phyloP scores from a whole-genome alignment of 2,113 vertebrate species.

The Condylura cristata region DNA sequence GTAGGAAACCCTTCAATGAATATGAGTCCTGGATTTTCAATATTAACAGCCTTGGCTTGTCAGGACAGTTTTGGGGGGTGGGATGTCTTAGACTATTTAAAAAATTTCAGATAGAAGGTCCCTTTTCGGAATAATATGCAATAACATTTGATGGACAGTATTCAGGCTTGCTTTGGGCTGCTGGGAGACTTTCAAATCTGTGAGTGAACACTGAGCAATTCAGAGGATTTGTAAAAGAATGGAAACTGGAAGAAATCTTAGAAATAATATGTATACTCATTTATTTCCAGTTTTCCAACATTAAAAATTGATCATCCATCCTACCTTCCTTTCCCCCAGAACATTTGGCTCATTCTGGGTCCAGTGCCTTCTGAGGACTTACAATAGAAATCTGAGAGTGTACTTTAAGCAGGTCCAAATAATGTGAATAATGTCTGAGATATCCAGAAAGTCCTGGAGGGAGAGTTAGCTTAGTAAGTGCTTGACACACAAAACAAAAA shows the following conservation, averaged over 20 bases:
- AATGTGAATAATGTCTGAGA: slow-evolving; percentile 15
- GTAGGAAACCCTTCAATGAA: background rate
- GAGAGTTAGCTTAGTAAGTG: background rate
- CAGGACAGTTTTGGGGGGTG: background rate
- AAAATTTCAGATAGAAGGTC: slow-evolving; percentile 40
- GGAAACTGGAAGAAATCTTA: background rate
- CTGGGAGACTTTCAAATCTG: background rate
- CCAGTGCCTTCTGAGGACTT: background rate
- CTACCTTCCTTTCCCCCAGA: background rate
- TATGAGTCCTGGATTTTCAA: background rate
- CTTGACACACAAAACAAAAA: background rate
- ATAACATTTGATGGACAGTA: background rate
- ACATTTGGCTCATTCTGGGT: slow-evolving; percentile 32
- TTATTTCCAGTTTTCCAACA: slow-evolving; percentile 34
- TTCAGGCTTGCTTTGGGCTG: background rate
- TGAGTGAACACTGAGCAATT: background rate
- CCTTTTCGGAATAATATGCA: too few species aligned
- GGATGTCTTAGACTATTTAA: background rate
- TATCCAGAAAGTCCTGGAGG: background rate
- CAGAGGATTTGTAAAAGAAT: background rate
- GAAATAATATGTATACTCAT: background rate
- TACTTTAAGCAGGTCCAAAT: background rate
- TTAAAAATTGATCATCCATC: slow-evolving; percentile 4
- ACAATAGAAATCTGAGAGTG: background rate
- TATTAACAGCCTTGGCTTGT: background rate